Percentiles rank a stretch among this genome's conserved stretches.
phyloP scores from a whole-genome alignment of 1,140 invertebrate species.

The Drosophila busckii region DNA sequence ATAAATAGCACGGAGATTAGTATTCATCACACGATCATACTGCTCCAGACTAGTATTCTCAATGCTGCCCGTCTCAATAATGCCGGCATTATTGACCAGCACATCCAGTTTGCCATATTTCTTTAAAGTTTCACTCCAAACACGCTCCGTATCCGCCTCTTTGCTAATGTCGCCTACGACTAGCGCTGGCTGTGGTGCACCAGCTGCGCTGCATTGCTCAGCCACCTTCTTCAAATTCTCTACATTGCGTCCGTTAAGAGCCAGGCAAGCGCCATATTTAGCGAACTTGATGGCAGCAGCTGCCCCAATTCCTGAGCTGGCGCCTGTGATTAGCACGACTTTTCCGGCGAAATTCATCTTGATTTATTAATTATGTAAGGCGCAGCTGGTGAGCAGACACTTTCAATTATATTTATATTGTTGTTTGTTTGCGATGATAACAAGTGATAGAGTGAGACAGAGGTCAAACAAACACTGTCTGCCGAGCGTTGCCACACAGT shows the following conservation, averaged over 20 bases:
- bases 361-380: slow-evolving; percentile 41
- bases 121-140: slow-evolving; percentile 85
- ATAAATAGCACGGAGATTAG: slow-evolving; percentile 91
- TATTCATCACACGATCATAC: slow-evolving; percentile 90
- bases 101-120: slow-evolving; percentile 88
- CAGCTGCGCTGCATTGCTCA: slow-evolving; percentile 74
- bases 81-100: slow-evolving; percentile 93
- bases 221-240: slow-evolving; percentile 50
- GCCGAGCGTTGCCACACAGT: slow-evolving; percentile 2
- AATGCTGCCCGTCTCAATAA: slow-evolving; percentile 89
- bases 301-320: slow-evolving; percentile 93
- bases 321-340: slow-evolving; percentile 88
- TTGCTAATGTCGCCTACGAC: slow-evolving; percentile 84
- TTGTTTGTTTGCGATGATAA: slow-evolving; percentile 12
- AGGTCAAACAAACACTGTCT: too few relatives aligned
- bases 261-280: slow-evolving; percentile 85
- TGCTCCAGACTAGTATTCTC: slow-evolving; percentile 90
- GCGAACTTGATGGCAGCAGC: slow-evolving; percentile 90
- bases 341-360: slow-evolving; percentile 82
- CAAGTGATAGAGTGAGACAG: too few relatives aligned
- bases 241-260: slow-evolving; percentile 87
- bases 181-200: slow-evolving; percentile 12
- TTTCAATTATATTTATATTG: slow-evolving; percentile 11
- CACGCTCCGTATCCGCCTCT: slow-evolving; percentile 86
- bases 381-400: slow-evolving; percentile 17